Conservation (phyloP, 37 sponge, comb jelly and placozoan genomes). For the Tethya wilhelma region DNA sequence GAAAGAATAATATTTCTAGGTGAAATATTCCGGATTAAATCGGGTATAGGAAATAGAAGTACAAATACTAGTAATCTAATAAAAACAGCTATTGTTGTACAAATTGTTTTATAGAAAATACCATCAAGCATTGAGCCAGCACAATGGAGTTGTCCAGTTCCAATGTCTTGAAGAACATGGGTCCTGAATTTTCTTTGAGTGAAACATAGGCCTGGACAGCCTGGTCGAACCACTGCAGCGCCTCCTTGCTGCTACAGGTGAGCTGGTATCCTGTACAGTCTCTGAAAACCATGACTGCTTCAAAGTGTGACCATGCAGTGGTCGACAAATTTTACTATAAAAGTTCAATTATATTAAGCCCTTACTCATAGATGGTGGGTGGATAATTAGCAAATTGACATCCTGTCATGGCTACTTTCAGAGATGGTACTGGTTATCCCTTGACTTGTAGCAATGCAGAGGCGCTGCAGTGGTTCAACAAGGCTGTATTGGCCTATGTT, state of each 20-base stretch:
- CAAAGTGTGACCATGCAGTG: too few species aligned
- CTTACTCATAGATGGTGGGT: too few species aligned
- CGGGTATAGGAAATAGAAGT: too few species aligned
- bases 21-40: too few species aligned
- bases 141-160: slow-evolving; percentile 37
- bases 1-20: too few species aligned
- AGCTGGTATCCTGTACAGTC: slow-evolving; percentile 24
- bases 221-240: slow-evolving; percentile 38
- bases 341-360: too few species aligned
- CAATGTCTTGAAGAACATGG: slow-evolving; percentile 19
- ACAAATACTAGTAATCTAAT: too few species aligned
- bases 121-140: slow-evolving; percentile 52
- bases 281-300: too few species aligned
- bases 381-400: too few species aligned
- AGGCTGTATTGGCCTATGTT: slow-evolving; percentile 20
- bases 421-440: slow-evolving; percentile 22
- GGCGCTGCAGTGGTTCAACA: slow-evolving; percentile 46
- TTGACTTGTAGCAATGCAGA: slow-evolving; percentile 39
- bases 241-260: slow-evolving; percentile 39
- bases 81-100: neutral
- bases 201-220: slow-evolving; percentile 22
- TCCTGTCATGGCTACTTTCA: too few species aligned
- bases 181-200: slow-evolving; percentile 1
- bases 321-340: too few species aligned
- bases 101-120: neutral